A percentile compares a stretch with the other conserved stretches of the same genome.
Conservation (phyloP, 1,140 invertebrate species). For the Drosophila pallidifrons region DNA sequence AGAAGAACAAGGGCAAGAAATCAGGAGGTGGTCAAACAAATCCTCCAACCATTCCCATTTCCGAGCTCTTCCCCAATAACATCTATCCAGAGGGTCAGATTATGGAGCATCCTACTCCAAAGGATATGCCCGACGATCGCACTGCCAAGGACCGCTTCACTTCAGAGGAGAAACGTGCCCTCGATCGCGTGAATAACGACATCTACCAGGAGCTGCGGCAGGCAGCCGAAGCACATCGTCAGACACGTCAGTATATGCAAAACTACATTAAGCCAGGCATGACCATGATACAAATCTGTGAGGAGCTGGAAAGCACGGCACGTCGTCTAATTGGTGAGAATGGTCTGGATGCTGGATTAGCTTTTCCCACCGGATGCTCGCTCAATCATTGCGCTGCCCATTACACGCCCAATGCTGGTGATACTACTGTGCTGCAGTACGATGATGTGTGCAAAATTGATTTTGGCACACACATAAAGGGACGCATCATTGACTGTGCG, state of each 20-base stretch:
- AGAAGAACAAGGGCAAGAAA: constrained; percentile 88
- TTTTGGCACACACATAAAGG: constrained; percentile 99
- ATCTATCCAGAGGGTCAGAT: constrained; percentile 93
- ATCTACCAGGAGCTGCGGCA: constrained; percentile 97
- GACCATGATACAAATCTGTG: constrained; percentile 99
- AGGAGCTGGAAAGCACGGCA: constrained; percentile 96
- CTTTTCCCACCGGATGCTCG: constrained; percentile 99
- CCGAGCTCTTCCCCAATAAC: constrained; percentile 93
- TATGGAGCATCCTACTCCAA: constrained; percentile 89
- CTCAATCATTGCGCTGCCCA: constrained; percentile 99
- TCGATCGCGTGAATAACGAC: constrained; percentile 93
- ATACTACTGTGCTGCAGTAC: constrained; percentile 96
- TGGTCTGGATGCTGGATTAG: constrained; percentile 97
- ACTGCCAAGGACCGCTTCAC: constrained; percentile 95
- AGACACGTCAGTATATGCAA: constrained; percentile 96
- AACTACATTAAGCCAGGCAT: constrained; percentile 98
- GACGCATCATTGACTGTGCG: constrained; percentile 99
- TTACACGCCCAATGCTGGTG: constrained; percentile 99
- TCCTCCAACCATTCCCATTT: constrained; percentile 94
- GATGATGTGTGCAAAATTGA: constrained; percentile 99
- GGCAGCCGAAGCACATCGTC: constrained; percentile 98
- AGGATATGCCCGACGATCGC: constrained; percentile 90
- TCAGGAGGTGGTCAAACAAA: constrained; percentile 89
- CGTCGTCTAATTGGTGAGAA: constrained; percentile 97
- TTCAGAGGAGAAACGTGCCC: constrained; percentile 95